A percentile compares a stretch with the other conserved stretches of the same genome.
Evolutionary conservation across 1,140 invertebrate species (phyloP).

Genomic region (Dendrolimus punctatus): DNA sequence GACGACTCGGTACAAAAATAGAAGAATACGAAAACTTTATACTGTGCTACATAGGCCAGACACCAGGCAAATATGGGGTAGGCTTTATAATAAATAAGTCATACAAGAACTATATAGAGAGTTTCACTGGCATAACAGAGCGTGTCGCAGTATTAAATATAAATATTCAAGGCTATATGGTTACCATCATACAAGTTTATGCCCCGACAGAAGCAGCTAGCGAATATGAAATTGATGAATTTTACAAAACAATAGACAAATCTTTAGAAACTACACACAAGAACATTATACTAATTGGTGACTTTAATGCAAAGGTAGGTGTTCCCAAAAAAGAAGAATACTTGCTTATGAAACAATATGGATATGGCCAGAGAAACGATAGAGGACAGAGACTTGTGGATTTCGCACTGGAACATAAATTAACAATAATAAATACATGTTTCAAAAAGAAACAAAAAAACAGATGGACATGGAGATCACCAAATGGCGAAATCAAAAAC

Average conservation of each 20-base stretch:
- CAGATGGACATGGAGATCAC: constrained; percentile 11
- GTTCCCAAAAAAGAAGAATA: constrained; percentile 5
- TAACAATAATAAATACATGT: constrained; percentile 8
- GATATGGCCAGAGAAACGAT: constrained; percentile 10
- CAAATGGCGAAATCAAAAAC: constrained; percentile 8
- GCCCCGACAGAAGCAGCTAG: constrained; percentile 7
- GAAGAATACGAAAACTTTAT: constrained; percentile 12
- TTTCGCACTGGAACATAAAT: constrained; percentile 9
- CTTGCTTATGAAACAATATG: constrained; percentile 7
- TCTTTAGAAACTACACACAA: constrained; percentile 2
- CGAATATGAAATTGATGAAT: constrained; percentile 9
- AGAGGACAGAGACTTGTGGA: constrained; percentile 10
- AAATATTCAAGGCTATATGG: not conserved
- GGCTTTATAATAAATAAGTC: constrained; percentile 16
- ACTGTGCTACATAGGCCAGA: constrained; percentile 12
- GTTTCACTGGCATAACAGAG: constrained; percentile 1
- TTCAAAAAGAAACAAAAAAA: constrained; percentile 7
- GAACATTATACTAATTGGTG: constrained; percentile 7
- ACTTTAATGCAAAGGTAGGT: constrained; percentile 13
- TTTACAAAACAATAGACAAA: constrained; percentile 5
- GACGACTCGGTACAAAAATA: constrained; percentile 6
- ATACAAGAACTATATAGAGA: constrained; percentile 8
- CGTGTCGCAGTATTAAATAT: constrained; percentile 9
- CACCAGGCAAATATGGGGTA: constrained; percentile 10
- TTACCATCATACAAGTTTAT: constrained; percentile 11